Base-by-base conservation (phyloP, 2,888 invertebrate species). In the Tenthredo notha region DNA sequence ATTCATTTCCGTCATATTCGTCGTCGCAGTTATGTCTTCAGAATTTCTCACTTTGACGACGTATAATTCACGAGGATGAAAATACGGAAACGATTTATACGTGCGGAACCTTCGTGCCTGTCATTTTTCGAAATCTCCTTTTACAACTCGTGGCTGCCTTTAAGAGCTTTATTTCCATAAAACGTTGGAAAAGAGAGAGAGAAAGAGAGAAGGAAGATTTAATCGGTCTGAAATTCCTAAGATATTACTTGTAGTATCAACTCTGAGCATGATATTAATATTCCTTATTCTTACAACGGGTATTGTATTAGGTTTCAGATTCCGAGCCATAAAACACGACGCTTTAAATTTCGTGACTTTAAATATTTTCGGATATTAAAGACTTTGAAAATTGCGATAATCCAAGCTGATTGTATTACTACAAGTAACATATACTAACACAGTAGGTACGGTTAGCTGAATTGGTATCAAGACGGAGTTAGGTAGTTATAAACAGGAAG, bases 211-310 rank as follows among this genome's bases (percentile, higher is more conserved):
- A n/a, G 7, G 58, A 61, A 21, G 78, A 58, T 80, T 61, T 61
- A 61, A 80, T 80, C 78, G 58, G 58, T 37, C n/a, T 58, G 37
- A 80, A 80, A 80, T 80, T 80, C 78, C 37, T 80, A 18, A 77
- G 77, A 50, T 77, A 77, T 77, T 77, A 25, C 77, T 47, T 29
- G 47, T 15, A 50, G 77, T 29, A 25, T 18, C 37, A 72, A 77
- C 77, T 77, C 50, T 50, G 50, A 40, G 40, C 77, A 33, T 77
- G 77, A 77, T 77, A 77, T 77, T 77, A 77, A 77, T 77, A 77
- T 77, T 77, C 50, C 77, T 47, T 50, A 33, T 47, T 50, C 25
- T 50, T 77, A 29, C 29, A 33, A 50, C 50, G 33, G 54, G 50
- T 25, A 43, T 29, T 40, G 21, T 74, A 74, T 74, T 74, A 43